These are phyloP conservation scores for Chrysochloris asiatica DNA, from an alignment of 2,113 vertebrate species.

Conservation along the genomic window DNA sequence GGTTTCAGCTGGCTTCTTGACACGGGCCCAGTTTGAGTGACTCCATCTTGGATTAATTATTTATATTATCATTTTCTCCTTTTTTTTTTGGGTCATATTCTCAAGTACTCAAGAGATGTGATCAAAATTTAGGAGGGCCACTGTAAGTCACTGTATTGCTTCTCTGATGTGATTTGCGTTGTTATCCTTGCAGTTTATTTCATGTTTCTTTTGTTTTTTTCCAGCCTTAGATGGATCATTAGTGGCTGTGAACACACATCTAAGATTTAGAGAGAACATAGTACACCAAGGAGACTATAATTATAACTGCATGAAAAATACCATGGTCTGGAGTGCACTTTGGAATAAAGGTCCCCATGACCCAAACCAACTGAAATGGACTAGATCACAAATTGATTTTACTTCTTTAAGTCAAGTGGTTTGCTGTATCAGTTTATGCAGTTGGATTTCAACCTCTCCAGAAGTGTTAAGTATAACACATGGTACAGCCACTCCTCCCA, in stretches of 20 bases:
- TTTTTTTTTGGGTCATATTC: not conserved
- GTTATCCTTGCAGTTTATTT: too few relatives aligned
- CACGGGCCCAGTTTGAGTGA: not conserved
- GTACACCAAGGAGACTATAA: not conserved
- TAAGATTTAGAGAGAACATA: not conserved
- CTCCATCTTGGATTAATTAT: not conserved
- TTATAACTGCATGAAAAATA: not conserved
- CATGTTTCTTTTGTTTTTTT: not conserved
- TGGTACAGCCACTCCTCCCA: too few relatives aligned
- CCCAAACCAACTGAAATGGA: not conserved
- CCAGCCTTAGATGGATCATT: not conserved
- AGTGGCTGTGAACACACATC: not conserved
- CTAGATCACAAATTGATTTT: not conserved
- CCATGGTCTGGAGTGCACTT: not conserved
- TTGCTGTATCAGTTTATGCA: not conserved
- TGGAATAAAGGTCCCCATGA: not conserved
- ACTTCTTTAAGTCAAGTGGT: not conserved
- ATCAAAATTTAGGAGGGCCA: not conserved
- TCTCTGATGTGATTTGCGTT: not conserved
- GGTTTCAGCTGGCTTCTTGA: not conserved
- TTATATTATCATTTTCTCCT: not conserved
- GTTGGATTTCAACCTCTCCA: not conserved
- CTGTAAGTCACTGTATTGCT: not conserved
- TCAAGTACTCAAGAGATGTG: not conserved
- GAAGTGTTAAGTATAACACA: not conserved